Percentiles rank a stretch among this genome's conserved stretches.
phyloP scores from a whole-genome alignment of 2,888 invertebrate genomes.

The Plagodis pulveraria region DNA sequence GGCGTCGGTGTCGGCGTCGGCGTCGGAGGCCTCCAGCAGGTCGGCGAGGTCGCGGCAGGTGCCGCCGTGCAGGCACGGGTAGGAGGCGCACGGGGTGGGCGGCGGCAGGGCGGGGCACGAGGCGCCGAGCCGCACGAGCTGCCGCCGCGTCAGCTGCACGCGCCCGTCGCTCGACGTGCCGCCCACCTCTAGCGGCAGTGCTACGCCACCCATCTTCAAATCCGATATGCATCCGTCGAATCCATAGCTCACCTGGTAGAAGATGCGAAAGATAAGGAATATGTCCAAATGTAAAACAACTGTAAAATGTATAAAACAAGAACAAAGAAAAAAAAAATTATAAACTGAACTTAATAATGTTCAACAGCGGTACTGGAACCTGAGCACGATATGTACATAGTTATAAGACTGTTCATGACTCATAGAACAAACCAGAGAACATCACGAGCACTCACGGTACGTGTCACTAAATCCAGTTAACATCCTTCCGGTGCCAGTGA shows the following conservation, averaged over 20 bases:
- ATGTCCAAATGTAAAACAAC: no score
- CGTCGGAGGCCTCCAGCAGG: conserved; percentile 52
- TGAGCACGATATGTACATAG: no score
- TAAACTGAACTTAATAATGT: no score
- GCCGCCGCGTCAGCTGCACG: conserved; percentile 64
- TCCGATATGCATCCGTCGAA: conserved; percentile 97
- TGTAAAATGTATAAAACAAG: no score
- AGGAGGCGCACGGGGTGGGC: conserved; percentile 67
- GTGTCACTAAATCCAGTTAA: no score
- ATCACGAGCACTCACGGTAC: no score
- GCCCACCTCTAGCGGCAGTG: conserved; percentile 88
- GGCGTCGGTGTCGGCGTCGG: conserved; percentile 81
- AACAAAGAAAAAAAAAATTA: no score
- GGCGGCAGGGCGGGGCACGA: conserved; percentile 63
- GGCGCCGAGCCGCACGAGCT: conserved; percentile 58
- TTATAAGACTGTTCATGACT: no score
- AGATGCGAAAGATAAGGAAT: no score
- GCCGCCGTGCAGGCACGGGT: conserved; percentile 80
- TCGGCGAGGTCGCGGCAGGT: conserved; percentile 83
- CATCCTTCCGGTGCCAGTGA: no score
- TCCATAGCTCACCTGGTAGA: conserved; percentile 89
- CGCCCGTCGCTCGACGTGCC: conserved; percentile 64
- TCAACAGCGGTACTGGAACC: no score
- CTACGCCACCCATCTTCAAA: conserved; percentile 89
- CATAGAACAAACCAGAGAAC: no score